Base-by-base conservation (phyloP, 2,113 vertebrate species). In the Pangasianodon hypophthalmus region DNA sequence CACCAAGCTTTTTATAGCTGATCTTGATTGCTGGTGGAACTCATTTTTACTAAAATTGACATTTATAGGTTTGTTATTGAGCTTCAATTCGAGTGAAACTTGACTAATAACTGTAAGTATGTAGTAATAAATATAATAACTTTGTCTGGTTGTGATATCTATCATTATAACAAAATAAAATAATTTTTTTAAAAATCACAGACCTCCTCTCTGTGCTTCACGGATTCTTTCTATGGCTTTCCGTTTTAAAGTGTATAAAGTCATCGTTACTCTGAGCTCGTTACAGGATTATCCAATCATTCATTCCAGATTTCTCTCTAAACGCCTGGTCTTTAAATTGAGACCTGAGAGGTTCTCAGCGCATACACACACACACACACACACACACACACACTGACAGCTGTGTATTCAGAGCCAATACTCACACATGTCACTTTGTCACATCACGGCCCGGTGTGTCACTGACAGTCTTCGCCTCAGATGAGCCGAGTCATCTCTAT, bases 401-500 rank as follows among this genome's bases (percentile, higher is more conserved):
- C 87, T 48, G 84, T 56, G 80, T 58, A 87, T 79, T 87, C 58
- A 89, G 79, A 83, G 58, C 86, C 79, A 6, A 10, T 52, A 9
- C 82, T 86, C 75, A 75, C 41, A 71, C 52, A 11, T 16, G 77
- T 58, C 79, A 58, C 81, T 75, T 75, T 64, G 91, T 86, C 82
- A 46, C 83, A 87, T 85, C 48, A 75, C 58, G 67, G 26, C 80
- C 62, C 46, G 60, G 80, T 56, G 52, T 67, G 87, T 87, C 80
- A 81, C 62, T 85, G 87, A 89, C 86, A 91, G 81, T 46, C 88
- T 73, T n/a, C 2, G 3, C 46, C 48, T 82, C 79, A 69, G 89
- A 89, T 81, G 71, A 89, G 87, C 50, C 82, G 58, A 84, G 67
- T 81, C 80, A 88, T 90, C 69, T 80, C 60, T 48, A 32, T 87